A percentile compares a stretch with the other conserved stretches of the same genome.
These are phyloP conservation scores for Platygyra sinensis DNA, from an alignment of 64 coral and sea anemone genomes.

Conservation along the genomic window DNA sequence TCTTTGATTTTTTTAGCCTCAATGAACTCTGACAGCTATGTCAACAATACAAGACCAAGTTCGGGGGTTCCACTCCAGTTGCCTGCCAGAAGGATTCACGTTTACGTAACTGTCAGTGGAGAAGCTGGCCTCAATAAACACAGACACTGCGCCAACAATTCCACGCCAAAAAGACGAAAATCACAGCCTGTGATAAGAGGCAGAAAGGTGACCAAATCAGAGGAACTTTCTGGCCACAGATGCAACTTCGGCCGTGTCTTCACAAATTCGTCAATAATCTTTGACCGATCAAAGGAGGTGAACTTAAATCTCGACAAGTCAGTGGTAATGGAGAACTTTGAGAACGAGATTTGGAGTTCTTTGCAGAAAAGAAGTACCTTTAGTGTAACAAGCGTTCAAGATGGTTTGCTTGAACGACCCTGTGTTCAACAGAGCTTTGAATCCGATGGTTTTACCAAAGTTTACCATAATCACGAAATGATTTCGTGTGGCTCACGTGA, in stretches of 20 bases:
- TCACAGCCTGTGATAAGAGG: neutral
- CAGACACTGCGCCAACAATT: neutral
- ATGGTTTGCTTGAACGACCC: constrained; percentile 44
- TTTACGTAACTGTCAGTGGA: neutral
- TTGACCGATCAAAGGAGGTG: too few relatives aligned
- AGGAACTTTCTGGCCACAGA: neutral
- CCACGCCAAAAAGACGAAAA: neutral
- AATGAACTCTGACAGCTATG: neutral
- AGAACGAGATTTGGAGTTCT: neutral
- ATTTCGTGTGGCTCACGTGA: too few relatives aligned
- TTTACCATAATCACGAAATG: too few relatives aligned
- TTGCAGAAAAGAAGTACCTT: neutral
- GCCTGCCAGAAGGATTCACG: neutral
- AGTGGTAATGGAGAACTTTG: neutral
- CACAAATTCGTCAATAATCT: too few relatives aligned
- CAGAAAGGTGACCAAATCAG: neutral
- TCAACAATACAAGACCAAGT: too few relatives aligned
- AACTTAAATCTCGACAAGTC: too few relatives aligned
- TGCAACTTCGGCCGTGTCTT: neutral
- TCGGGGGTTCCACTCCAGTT: neutral
- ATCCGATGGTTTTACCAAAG: neutral
- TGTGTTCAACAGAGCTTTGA: constrained; percentile 66
- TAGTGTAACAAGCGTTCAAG: constrained; percentile 41
- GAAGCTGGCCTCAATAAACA: neutral
- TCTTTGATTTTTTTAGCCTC: neutral